These are phyloP conservation scores for Poecile atricapillus DNA, from an alignment of 2,113 vertebrate genomes.

Conservation along the genomic window DNA sequence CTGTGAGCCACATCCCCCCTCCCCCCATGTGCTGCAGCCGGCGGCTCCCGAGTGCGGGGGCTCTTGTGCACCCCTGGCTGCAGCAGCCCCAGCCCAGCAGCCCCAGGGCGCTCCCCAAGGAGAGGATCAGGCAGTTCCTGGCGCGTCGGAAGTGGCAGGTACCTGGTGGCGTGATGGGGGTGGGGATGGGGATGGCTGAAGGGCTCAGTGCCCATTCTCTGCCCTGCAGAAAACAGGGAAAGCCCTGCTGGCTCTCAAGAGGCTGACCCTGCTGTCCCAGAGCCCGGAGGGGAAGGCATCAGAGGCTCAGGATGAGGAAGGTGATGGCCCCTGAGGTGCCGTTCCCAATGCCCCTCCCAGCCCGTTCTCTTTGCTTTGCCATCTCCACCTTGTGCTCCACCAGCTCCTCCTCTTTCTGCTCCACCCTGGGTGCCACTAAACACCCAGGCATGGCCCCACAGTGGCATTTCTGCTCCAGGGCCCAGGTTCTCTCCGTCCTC, in stretches of 20 bases:
- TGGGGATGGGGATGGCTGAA: not conserved
- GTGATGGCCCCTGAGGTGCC: not conserved
- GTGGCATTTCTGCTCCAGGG: not conserved
- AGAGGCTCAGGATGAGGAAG: constrained; percentile 46
- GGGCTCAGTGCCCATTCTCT: not conserved
- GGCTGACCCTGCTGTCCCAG: constrained; percentile 78
- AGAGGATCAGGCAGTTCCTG: constrained; percentile 81
- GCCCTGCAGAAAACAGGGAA: constrained; percentile 83
- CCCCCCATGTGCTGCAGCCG: not conserved
- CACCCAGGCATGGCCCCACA: rapidly evolving
- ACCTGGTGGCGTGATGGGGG: rapidly evolving
- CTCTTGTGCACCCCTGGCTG: constrained; percentile 84
- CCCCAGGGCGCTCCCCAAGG: constrained; percentile 77
- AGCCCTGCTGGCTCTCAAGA: constrained; percentile 84
- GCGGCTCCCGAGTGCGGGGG: constrained; percentile 73
- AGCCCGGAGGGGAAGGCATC: constrained; percentile 58
- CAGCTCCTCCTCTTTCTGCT: not conserved
- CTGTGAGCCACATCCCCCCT: rapidly evolving
- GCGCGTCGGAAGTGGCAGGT: constrained; percentile 85
- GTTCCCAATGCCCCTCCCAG: rapidly evolving
- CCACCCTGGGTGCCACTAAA: not conserved
- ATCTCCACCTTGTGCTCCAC: not conserved
- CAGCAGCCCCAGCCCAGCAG: constrained; percentile 60
- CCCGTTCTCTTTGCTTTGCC: not conserved
- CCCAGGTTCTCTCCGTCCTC: not conserved